These are phyloP conservation scores for Paratilapia polleni DNA, from an alignment of 2,113 vertebrate species.

Conservation along the genomic window DNA sequence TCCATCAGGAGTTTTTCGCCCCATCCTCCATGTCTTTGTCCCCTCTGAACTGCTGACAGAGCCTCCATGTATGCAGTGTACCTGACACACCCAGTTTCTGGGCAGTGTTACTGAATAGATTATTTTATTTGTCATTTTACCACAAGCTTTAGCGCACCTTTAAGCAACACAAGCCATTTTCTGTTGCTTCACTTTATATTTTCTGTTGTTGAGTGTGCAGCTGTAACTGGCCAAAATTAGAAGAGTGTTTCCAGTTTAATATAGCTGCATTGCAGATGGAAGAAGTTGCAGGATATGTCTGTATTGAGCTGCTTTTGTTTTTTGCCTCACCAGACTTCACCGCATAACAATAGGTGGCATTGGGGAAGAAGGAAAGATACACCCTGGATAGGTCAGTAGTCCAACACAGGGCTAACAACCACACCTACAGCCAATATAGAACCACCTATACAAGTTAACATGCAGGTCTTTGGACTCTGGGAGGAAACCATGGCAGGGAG, in stretches of 20 bases:
- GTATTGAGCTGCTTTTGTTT: not conserved
- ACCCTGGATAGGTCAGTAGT: not conserved
- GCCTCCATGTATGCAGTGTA: not conserved
- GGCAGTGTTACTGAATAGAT: not conserved
- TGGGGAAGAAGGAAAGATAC: not conserved
- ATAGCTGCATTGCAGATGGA: not conserved
- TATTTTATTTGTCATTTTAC: not conserved
- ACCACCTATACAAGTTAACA: not conserved
- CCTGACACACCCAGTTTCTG: constrained; percentile 26
- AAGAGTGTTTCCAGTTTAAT: not conserved
- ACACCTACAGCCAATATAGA: too few species aligned
- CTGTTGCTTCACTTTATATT: not conserved
- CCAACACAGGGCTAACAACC: too few species aligned
- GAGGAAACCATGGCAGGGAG: not conserved
- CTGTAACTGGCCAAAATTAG: too few species aligned
- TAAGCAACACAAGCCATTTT: not conserved
- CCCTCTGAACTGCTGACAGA: constrained; percentile 53
- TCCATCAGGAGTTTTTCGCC: constrained; percentile 27
- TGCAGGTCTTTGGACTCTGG: not conserved
- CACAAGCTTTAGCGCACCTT: not conserved
- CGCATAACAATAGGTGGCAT: not conserved
- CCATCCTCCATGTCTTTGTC: constrained; percentile 27
- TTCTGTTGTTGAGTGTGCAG: not conserved
- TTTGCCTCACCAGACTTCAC: not conserved
- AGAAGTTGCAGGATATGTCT: not conserved